Percentiles rank a stretch among this genome's conserved stretches.
These are phyloP conservation scores for Ophiodon elongatus DNA, from an alignment of 2,113 vertebrate species.

Conservation along the genomic window DNA sequence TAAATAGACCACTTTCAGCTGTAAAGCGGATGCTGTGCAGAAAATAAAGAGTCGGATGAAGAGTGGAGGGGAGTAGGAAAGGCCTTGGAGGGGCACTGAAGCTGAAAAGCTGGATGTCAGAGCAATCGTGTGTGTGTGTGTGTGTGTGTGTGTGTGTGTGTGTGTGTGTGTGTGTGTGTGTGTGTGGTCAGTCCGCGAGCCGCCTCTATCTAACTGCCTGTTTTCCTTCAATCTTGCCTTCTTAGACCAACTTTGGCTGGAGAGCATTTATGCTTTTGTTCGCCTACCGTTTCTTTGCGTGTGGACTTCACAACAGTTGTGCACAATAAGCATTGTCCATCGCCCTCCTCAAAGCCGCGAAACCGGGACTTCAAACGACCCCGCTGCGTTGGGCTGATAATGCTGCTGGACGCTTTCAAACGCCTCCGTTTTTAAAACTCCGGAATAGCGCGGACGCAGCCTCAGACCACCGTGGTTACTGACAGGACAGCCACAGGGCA, in stretches of 20 bases:
- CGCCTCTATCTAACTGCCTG: background rate
- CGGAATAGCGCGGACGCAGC: too few species aligned
- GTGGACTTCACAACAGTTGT: too few species aligned
- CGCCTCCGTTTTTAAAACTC: too few species aligned
- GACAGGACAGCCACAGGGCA: background rate
- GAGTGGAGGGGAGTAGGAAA: background rate
- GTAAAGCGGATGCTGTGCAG: slow-evolving; percentile 3
- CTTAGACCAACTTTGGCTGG: background rate
- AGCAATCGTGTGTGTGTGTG: background rate
- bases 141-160: background rate
- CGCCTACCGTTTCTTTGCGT: too few species aligned
- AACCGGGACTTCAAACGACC: too few species aligned
- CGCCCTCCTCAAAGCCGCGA: too few species aligned
- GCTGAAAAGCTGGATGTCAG: background rate
- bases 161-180: background rate
- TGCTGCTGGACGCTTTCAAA: too few species aligned
- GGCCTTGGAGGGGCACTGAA: background rate
- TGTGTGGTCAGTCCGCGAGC: background rate
- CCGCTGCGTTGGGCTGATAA: too few species aligned
- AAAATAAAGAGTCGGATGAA: slow-evolving; percentile 15
- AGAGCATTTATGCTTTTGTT: too few species aligned
- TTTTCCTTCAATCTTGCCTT: background rate
- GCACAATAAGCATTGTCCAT: too few species aligned
- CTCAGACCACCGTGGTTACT: background rate
- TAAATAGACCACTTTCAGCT: slow-evolving; percentile 36